Base-by-base conservation (phyloP, 2,797 vertebrate genomes). In the Thamnophis elegans region DNA sequence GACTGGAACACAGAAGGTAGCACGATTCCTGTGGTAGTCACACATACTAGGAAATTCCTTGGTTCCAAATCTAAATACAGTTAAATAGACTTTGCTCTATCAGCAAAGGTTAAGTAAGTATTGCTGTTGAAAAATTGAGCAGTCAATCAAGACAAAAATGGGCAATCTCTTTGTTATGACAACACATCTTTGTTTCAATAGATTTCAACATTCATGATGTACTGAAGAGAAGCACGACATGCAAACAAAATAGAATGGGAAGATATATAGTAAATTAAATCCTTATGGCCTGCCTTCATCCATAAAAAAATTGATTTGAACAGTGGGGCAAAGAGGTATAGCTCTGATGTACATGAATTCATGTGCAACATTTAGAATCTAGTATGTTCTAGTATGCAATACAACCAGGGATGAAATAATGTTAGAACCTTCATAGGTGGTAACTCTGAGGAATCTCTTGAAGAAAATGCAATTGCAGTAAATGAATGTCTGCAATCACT, bases 91-190 rank as follows among this genome's bases (percentile, higher is more conserved):
- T n/a, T 88, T 73, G 65, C n/a, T 36, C 36, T 51, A 16, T 28
- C 32, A 42, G 16, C 9, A 68, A 68, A 47, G 51, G 62, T 87
- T 22, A 88, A 58, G 54, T 42, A 78, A 73, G 54, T 28, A 78
- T 78, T 7, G 47, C 26, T 78, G 36, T n/a, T 58, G 62, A 88
- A 91, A 92, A 47, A 78, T 14, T 56, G 32, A 58, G 60, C 91
- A 91, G 22, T 92, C 56, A 25, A 47, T 73, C 85, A 91, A 59
- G 56, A 13, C 62, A 88, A 78, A 58, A 73, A 78, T 36, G 73
- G 42, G 32, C 65, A 32, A 87, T 73, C 36, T 42, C 65, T 88
- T 88, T 92, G 62, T 87, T 91, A 91, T 58, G 85, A 91, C 86
- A 88, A 73, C 28, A 13, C 36, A n/a, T 51, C 18, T 88, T 82